Evolutionary conservation across 1,140 invertebrate species (phyloP), one percentile per base, ranked within the genome.

Genomic region (Diorhabda sublineata): DNA sequence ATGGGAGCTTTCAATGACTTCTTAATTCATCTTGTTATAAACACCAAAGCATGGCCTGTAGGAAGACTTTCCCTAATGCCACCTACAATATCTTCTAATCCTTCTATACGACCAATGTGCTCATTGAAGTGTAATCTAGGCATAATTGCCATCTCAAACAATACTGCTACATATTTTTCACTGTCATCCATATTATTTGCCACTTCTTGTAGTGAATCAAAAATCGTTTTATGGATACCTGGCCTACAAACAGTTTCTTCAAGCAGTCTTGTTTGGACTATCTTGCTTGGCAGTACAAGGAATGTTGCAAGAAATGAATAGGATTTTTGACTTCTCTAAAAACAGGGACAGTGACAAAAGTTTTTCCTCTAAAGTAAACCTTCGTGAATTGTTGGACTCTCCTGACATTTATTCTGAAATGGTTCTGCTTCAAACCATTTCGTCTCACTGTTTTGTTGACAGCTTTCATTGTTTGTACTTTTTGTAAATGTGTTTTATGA

Each of bases 131-230:
- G 64, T 26, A 66, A 47, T n/a, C 63, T 64, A 8, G 63, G 63
- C 63, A 64, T 64, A 52, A 64, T 64, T 26, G 41, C 11, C 64
- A 66, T 66, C 58, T 66, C 64, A 66, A 59, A 58, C 11, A 66
- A 42, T 58, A 66, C 45, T n/a, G 47, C 56, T 58, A 66, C 5
- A 41, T 66, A 66, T 58, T 58, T 66, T 43, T 66, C 64, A 66
- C 52, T 42, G 43, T 47, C 57, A 66, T 66, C n/a, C 64, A 58
- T 59, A 3, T 59, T 43, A 41, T 47, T 42, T 58, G 42, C 58
- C 5, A 66, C 57, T 58, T 4, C 56, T 58, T 5, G 52, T 58
- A 66, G n/a, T 43, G 64, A 58, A 7, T 58, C 57, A 66, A 58
- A 58, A 57, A 66, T 5, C 43, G 43, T 9, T 56, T 66, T 56